Percentiles rank a stretch among this genome's conserved stretches.
phyloP scores from a whole-genome alignment of 2,888 invertebrate genomes.

The Syrista parreyssii region DNA sequence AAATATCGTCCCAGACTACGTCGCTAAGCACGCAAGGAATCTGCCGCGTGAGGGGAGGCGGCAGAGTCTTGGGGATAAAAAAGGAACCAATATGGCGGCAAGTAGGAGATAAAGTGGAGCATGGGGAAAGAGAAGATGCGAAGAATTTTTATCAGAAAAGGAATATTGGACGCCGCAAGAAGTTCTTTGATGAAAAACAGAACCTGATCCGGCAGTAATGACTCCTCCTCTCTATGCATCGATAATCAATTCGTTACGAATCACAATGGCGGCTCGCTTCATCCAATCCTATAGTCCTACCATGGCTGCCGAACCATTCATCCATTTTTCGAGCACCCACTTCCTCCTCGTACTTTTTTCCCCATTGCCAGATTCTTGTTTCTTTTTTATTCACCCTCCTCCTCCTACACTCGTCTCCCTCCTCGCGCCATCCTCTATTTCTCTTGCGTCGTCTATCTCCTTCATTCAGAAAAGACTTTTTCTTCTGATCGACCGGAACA shows the following conservation, averaged over 20 bases:
- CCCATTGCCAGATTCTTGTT: neutral
- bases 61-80: neutral
- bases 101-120: neutral
- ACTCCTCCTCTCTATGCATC: slow-evolving; percentile 6
- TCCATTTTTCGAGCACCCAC: slow-evolving; percentile 15
- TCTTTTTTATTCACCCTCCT: slow-evolving; percentile 13
- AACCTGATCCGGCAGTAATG: slow-evolving; percentile 13
- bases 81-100: neutral
- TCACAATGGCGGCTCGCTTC: slow-evolving; percentile 9
- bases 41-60: neutral
- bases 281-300: neutral
- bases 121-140: neutral
- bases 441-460: neutral
- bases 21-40: too few relatives aligned
- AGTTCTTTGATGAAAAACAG: slow-evolving; percentile 18
- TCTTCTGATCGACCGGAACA: neutral
- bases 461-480: neutral
- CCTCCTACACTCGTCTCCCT: neutral
- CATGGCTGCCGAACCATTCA: slow-evolving; percentile 12
- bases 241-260: slow-evolving; percentile 24
- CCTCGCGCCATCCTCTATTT: slow-evolving; percentile 4
- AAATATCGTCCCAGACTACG: too few relatives aligned
- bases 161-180: neutral
- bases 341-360: slow-evolving; percentile 12
- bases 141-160: neutral